Evolutionary conservation across 2,888 invertebrate genomes (phyloP), one percentile per base, ranked within the genome.

Genomic region (Junonia oenone): DNA sequence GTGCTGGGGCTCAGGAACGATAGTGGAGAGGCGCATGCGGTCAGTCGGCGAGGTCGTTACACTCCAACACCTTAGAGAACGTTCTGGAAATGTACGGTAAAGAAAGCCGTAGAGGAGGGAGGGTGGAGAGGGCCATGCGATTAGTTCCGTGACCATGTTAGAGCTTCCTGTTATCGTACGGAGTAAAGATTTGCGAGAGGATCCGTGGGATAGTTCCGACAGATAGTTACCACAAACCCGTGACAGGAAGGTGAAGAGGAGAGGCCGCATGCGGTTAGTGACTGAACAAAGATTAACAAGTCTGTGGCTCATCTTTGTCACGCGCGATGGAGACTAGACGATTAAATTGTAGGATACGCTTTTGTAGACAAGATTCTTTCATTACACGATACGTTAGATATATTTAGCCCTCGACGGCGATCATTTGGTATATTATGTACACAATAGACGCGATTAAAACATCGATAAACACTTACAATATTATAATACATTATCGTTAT

Each of bases 191-290:
- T 33, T 22, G 35, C 11, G 6, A 27, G 33, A 17, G 26, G 40
- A 49, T 33, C 19, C 17, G 19, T 5, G 4, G 9, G 14, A 49
- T n/a, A 31, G 14, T 33, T 9, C 26, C 38, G 29, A 37, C 40
- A 33, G 27, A 14, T 15, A 27, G 35, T 55, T 29, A 75, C 79
- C 81, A 78, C 76, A 77, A 77, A 79, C 68, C 65, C 63, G 57
- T 56, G 47, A 33, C 46, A 72, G 86, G 83, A 84, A 66, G 83
- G 81, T 67, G 59, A 17, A 51, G 11, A 50, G 84, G 85, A 78
- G 13, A 68, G 88, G 83, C 61, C 17, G 59, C 86, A 79, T 87
- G 84, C 85, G 59, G 61, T 87, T 82, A 87, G 65, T 70, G 49
- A 66, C 61, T 40, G 40, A 50, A 45, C 56, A 51, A 45, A 53